Conservation (phyloP, 1,140 invertebrate species). For the Berghia stephanieae region DNA sequence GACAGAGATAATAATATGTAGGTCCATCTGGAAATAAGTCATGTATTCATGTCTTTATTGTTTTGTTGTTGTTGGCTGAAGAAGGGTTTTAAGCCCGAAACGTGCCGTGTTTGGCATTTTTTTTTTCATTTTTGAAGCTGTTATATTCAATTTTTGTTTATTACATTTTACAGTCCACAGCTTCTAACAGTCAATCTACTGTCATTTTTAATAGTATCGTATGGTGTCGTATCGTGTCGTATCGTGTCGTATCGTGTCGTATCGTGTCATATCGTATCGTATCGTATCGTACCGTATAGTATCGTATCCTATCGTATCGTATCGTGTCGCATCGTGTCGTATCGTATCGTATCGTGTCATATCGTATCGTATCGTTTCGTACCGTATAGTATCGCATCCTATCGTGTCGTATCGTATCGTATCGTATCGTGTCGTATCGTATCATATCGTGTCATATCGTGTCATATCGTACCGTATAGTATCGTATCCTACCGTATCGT, state of each 20-base stretch:
- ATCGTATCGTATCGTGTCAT: slow-evolving; percentile 3
- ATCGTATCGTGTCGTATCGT: slow-evolving; percentile 12
- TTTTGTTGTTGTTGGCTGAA: no score
- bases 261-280: background rate
- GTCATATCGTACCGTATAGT: slow-evolving; percentile 13
- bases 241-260: slow-evolving; percentile 5
- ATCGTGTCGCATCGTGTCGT: slow-evolving; percentile 9
- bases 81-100: no score
- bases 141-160: no score
- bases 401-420: background rate
- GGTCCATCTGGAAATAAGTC: no score
- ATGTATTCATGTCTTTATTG: no score
- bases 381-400: background rate
- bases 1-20: no score
- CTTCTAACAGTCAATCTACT: no score
- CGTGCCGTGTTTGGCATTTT: no score
- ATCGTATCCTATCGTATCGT: slow-evolving; percentile 10
- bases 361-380: no score
- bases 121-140: no score
- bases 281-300: slow-evolving; percentile 13
- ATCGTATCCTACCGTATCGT: slow-evolving; percentile 8
- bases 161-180: no score
- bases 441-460: background rate
- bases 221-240: no score
- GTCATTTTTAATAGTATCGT: background rate